A percentile compares a stretch with the other conserved stretches of the same genome.
phyloP scores from a whole-genome alignment of 1,140 invertebrate genomes.

The Drosophila kepulauana region DNA sequence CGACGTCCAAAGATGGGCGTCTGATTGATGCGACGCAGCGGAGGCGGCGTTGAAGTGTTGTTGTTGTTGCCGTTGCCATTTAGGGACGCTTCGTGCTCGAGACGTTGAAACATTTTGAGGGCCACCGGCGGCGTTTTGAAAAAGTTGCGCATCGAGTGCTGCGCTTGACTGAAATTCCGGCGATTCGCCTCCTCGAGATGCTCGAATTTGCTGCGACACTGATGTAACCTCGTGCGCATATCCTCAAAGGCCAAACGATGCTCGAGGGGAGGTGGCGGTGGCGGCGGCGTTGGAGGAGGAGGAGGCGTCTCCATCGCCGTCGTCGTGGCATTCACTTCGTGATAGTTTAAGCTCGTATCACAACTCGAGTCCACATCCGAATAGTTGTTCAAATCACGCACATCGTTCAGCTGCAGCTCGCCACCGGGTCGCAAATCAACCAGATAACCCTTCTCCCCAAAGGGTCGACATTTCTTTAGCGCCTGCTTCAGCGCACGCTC shows the following conservation, averaged over 20 bases:
- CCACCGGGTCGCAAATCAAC: slow-evolving; percentile 75
- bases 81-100: slow-evolving; percentile 65
- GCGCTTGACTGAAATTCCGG: slow-evolving; percentile 70
- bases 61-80: slow-evolving; percentile 27
- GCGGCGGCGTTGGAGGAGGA: slow-evolving; percentile 1
- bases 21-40: slow-evolving; percentile 80
- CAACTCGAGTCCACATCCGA: slow-evolving; percentile 84
- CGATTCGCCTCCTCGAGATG: slow-evolving; percentile 74
- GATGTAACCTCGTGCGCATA: slow-evolving; percentile 72
- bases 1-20: slow-evolving; percentile 78
- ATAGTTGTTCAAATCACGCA: slow-evolving; percentile 80
- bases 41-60: slow-evolving; percentile 10
- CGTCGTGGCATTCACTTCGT: slow-evolving; percentile 61
- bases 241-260: slow-evolving; percentile 68
- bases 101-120: slow-evolving; percentile 78
- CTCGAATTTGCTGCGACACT: slow-evolving; percentile 80
- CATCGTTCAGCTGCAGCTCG: slow-evolving; percentile 75
- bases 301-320: not conserved
- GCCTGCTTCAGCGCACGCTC: slow-evolving; percentile 75
- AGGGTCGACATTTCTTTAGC: slow-evolving; percentile 71
- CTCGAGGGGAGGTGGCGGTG: not conserved
- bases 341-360: slow-evolving; percentile 82
- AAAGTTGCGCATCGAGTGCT: slow-evolving; percentile 76
- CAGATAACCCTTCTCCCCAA: slow-evolving; percentile 79
- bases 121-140: slow-evolving; percentile 80